Percentiles rank a stretch among this genome's conserved stretches.
Conservation (phyloP, 2,888 invertebrate genomes). For the Dolomedes plantarius region DNA sequence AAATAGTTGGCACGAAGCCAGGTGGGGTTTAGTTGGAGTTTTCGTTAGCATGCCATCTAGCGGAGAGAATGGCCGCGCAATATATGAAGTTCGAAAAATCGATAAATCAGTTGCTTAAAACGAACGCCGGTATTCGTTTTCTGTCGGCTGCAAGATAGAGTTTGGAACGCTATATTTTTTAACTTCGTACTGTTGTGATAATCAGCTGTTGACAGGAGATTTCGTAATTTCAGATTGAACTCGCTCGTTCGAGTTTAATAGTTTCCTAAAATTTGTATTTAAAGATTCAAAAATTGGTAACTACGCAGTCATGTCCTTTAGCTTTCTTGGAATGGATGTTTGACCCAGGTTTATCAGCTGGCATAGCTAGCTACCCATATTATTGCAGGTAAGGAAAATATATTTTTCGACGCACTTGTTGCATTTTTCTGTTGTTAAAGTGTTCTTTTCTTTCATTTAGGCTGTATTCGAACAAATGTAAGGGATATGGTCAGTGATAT, state of each 20-base stretch:
- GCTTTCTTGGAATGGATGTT: conserved; percentile 27
- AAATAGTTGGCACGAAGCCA: conserved; percentile 57
- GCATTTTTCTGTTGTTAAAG: neutral
- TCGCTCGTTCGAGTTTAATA: too few relatives aligned
- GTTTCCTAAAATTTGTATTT: neutral
- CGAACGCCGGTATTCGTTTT: conserved; percentile 21
- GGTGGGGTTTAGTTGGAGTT: conserved; percentile 16
- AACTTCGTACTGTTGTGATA: neutral
- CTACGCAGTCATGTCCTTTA: conserved; percentile 34
- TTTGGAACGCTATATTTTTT: conserved; percentile 43
- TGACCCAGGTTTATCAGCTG: conserved; percentile 69
- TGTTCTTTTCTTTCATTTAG: too few relatives aligned
- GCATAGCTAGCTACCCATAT: conserved; percentile 58
- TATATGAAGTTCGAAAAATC: conserved; percentile 70
- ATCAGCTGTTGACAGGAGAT: too few relatives aligned
- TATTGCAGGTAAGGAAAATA: conserved; percentile 37
- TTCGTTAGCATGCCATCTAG: conserved; percentile 44
- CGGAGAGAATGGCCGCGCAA: conserved; percentile 52
- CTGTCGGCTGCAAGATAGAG: conserved; percentile 20
- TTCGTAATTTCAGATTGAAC: too few relatives aligned
- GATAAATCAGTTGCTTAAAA: conserved; percentile 60
- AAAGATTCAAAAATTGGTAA: conserved; percentile 33
- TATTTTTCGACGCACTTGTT: conserved; percentile 17
- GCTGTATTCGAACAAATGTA: too few relatives aligned
- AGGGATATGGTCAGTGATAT: too few relatives aligned